These are phyloP conservation scores for Alexandromys oeconomus DNA, from an alignment of 2,797 vertebrate genomes.

Conservation along the genomic window DNA sequence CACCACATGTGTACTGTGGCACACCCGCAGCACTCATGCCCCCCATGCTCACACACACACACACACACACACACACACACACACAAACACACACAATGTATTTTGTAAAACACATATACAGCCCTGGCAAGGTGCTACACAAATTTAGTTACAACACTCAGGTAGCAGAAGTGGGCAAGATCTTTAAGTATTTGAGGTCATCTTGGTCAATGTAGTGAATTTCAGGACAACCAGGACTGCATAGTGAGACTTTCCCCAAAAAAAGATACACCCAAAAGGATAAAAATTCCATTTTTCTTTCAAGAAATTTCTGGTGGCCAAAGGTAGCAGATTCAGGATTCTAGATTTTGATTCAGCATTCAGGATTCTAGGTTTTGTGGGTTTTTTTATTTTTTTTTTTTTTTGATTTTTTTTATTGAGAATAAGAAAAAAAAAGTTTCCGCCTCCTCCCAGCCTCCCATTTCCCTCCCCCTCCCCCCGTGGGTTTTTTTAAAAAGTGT, in stretches of 20 bases:
- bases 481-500: too few relatives aligned
- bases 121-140: neutral
- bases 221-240: neutral
- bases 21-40: neutral
- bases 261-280: slow-evolving; percentile 18
- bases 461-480: too few relatives aligned
- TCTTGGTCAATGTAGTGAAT: too few relatives aligned
- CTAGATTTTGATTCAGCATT: neutral
- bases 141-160: too few relatives aligned
- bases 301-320: slow-evolving; percentile 46
- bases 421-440: too few relatives aligned
- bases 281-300: slow-evolving; percentile 2
- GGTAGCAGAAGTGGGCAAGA: too few relatives aligned
- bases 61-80: too few relatives aligned
- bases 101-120: neutral
- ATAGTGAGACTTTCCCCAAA: neutral
- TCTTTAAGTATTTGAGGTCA: too few relatives aligned
- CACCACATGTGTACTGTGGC: neutral
- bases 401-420: too few relatives aligned
- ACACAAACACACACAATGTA: neutral
- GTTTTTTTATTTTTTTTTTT: neutral
- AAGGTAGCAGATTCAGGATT: neutral
- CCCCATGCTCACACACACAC: too few relatives aligned
- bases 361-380: neutral
- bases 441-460: too few relatives aligned